Base-by-base conservation (phyloP, 2,888 invertebrate species). In the Abscondita cerata region DNA sequence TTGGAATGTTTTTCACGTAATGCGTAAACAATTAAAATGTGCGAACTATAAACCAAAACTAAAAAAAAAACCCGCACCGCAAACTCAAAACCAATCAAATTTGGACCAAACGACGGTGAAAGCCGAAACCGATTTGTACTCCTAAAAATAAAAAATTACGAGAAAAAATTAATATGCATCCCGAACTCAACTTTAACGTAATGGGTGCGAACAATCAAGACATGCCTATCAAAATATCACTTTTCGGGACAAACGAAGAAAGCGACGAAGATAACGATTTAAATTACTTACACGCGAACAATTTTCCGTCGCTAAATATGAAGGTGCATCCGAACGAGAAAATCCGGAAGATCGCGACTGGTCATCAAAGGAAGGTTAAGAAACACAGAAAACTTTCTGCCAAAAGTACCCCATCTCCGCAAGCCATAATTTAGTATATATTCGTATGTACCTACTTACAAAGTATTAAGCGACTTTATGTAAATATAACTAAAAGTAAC, bases 1-100 rank as follows among this genome's bases (percentile, higher is more conserved):
- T 61, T 85, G 85, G 80, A 87, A 85, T 68, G 83, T 89, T 2
- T 89, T 87, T 72, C 85, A 88, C 73, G 87, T 86, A 1, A 76
- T 89, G 67, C 81, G 86, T 36, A 85, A 84, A 72, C 84, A 85
- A 55, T 73, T 85, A 12, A 81, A 81, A 68, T 85, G 85, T 63
- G 68, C 74, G 0, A 77, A 79, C 57, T 80, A 77, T 61, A 79
- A 77, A 68, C 80, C 80, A 5, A 80, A 79, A 71, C 52, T 78
- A 31, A 70, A 66, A 34, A 72, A 71, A 63, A 40, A 53, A 38
- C 25, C 25, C 6, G 2, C 6, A 25, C 11, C 8, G 16, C 47
- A 40, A 12, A 25, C 18, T n/a, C 33, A 12, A 51, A 50, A 47
- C 12, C 34, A 19, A 55, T 20, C 13, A 50, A 47, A 15, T n/a